Base-by-base conservation (phyloP, 1,140 invertebrate genomes). In the Sarcophaga peregrina region DNA sequence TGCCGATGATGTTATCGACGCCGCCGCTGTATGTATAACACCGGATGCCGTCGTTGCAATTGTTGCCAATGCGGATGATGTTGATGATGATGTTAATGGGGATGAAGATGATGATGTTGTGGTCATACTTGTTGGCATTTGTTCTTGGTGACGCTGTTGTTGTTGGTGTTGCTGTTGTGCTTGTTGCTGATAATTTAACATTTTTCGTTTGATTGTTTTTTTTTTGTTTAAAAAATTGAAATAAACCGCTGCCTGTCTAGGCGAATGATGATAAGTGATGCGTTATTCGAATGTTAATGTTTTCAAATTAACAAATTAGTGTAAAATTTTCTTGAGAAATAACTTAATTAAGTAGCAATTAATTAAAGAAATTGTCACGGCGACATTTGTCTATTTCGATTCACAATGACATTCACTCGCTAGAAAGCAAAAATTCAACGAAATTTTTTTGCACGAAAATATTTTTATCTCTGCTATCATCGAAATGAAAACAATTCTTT, bases 281-380 rank as follows among this genome's bases (percentile, higher is more conserved):
- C 25, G 25, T 62, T 62, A 15, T 62, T 62, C 15, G 5, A 62
- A 68, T 68, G 25, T 58, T 20, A 68, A 68, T 68, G 62, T 68
- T 17, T 7, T 3, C 75, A 17, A 78, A 78, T 78, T 50, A 78
- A 78, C 75, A 50, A 78, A 78, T 78, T 75, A 47, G 74, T 62
- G 25, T 58, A 68, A 20, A 52, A 47, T 25, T 80, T 54, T 54
- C 25, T 83, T 74, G 47, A 47, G 20, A 54, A 83, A 82, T 82
- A 83, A 82, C 78, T 83, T 74, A 83, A 83, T 83, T 83, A 83
- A 45, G 54, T 82, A 81, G 81, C 83, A 83, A 83, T 83, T 83
- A 83, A 83, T 83, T 83, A 83, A 80, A 47, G 54, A 83, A 83
- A 83, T 83, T 78, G 83, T 82, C 74, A 74, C 80, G 46, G 48